Conservation (phyloP, 2,888 invertebrate species). For the Geotrupes spiniger region DNA sequence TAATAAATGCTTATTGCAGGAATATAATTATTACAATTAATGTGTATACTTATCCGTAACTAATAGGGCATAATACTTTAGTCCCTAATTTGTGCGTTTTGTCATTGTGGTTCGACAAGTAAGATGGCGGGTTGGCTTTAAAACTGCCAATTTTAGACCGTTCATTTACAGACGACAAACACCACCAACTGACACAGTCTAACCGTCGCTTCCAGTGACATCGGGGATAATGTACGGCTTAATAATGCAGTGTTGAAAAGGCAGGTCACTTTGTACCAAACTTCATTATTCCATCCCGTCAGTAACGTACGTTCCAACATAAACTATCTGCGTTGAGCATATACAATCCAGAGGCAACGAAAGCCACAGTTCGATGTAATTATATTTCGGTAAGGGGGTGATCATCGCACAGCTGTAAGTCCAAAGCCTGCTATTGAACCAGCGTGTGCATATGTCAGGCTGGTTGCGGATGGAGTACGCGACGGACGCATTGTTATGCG, state of each 20-base stretch:
- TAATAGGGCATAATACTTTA: constrained; percentile 10
- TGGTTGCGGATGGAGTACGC: constrained; percentile 42
- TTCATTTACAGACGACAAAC: background rate
- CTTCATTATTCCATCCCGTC: constrained; percentile 51
- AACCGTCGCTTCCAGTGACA: constrained; percentile 45
- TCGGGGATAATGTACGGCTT: constrained; percentile 50
- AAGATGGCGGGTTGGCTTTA: constrained; percentile 40
- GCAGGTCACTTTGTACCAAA: constrained; percentile 52
- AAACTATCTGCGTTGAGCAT: constrained; percentile 31
- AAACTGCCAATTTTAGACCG: constrained; percentile 14
- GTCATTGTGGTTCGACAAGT: constrained; percentile 40
- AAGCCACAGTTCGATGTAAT: constrained; percentile 27
- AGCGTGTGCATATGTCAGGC: constrained; percentile 50
- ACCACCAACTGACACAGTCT: constrained; percentile 38
- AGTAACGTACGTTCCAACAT: constrained; percentile 36
- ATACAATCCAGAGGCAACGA: constrained; percentile 6
- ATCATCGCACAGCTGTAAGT: constrained; percentile 45
- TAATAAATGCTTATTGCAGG: no score
- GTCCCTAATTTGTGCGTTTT: constrained; percentile 41
- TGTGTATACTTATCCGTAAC: no score
- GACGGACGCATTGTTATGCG: constrained; percentile 39
- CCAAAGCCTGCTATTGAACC: constrained; percentile 45
- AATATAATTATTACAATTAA: no score
- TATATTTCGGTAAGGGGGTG: constrained; percentile 40
- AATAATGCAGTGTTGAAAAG: constrained; percentile 53